Conservation (phyloP, 1,140 invertebrate genomes). For the Diorhabda sublineata region DNA sequence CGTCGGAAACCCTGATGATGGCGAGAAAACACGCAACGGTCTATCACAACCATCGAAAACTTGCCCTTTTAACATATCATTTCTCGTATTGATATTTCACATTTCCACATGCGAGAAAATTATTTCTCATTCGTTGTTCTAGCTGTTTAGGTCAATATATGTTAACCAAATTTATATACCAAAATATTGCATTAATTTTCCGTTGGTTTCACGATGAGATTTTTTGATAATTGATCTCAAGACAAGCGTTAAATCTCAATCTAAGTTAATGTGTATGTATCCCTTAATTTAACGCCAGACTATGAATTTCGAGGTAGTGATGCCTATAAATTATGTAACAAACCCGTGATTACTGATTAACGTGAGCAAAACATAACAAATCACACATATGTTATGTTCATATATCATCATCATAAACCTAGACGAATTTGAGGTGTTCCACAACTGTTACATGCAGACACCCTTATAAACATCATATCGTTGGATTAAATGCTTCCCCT, state of each 20-base stretch:
- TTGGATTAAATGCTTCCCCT: too few relatives aligned
- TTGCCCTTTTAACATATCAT: neutral
- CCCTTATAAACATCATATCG: too few relatives aligned
- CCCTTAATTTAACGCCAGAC: neutral
- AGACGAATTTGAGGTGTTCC: conserved; percentile 1
- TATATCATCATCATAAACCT: neutral
- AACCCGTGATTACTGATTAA: neutral
- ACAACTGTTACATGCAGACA: neutral
- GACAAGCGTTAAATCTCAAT: too few relatives aligned
- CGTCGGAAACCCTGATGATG: neutral
- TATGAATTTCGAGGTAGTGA: neutral
- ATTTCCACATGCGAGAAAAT: neutral
- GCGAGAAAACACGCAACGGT: neutral
- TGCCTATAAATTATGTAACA: neutral
- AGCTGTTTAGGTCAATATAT: too few relatives aligned
- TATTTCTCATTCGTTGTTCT: neutral
- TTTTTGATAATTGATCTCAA: too few relatives aligned
- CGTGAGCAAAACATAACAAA: neutral
- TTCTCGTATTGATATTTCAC: conserved; percentile 1
- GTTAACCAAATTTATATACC: too few relatives aligned
- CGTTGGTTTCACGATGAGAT: too few relatives aligned
- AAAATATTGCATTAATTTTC: too few relatives aligned
- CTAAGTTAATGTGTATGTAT: neutral
- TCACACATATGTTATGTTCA: neutral
- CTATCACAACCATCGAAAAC: neutral